Percentiles rank a stretch among this genome's conserved stretches.
phyloP scores from a whole-genome alignment of 2,113 vertebrate genomes.

The Toxostoma redivivum region DNA sequence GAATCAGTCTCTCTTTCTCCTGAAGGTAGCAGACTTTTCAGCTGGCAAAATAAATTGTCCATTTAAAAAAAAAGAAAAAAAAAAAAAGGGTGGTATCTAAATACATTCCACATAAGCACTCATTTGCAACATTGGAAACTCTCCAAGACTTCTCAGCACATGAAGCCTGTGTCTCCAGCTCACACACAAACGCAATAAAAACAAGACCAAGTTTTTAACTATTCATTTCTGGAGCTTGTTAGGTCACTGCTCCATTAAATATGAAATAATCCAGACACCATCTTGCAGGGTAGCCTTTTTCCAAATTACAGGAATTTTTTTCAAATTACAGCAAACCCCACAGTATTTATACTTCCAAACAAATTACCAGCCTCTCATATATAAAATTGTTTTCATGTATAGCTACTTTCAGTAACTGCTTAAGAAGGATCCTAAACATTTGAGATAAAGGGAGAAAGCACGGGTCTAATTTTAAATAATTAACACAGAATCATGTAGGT shows the following conservation, averaged over 20 bases:
- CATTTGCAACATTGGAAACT: background rate
- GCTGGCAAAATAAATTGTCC: background rate
- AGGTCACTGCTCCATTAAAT: background rate
- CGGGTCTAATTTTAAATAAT: background rate
- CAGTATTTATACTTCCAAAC: background rate
- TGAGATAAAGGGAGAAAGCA: background rate
- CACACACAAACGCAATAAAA: accelerated
- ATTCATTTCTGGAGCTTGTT: background rate
- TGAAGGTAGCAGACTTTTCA: background rate
- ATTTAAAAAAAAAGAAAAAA: background rate
- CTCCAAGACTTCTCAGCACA: background rate
- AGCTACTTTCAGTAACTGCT: background rate
- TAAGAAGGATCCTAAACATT: background rate
- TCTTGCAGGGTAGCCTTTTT: background rate
- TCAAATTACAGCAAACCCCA: background rate
- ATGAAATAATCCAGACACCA: background rate
- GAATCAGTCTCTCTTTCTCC: background rate
- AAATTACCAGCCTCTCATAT: background rate
- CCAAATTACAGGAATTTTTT: background rate
- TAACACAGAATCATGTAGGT: background rate
- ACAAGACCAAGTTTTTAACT: background rate
- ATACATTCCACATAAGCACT: accelerated
- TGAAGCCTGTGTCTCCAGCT: background rate
- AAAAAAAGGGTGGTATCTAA: background rate
- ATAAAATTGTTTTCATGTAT: background rate